phyloP scores from a whole-genome alignment of 2,113 vertebrate genomes.

The Gnathonemus longibarbis region DNA sequence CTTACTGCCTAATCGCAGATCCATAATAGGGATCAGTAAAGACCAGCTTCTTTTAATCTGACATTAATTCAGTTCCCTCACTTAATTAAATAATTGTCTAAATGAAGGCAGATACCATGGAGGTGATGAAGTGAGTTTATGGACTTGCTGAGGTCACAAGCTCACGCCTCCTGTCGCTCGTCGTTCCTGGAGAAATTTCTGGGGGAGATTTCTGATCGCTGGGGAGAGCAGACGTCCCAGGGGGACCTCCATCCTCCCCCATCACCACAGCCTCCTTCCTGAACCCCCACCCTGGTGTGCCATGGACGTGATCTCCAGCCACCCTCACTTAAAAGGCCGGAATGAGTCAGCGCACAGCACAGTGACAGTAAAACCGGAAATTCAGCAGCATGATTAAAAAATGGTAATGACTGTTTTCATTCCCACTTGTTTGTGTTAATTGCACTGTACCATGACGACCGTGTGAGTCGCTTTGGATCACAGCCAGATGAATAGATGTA shows the following conservation, averaged over 20 bases:
- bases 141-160: background rate
- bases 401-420: constrained; percentile 8
- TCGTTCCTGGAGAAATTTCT: background rate
- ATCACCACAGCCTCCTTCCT: background rate
- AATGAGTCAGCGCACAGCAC: background rate
- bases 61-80: background rate
- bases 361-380: background rate
- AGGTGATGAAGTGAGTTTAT: background rate
- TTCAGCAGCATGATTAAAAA: background rate
- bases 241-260: background rate
- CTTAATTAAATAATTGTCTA: background rate
- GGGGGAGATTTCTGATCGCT: background rate
- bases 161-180: background rate
- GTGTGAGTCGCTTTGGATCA: background rate
- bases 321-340: background rate
- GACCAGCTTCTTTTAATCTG: background rate
- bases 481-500: background rate
- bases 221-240: background rate
- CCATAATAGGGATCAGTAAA: background rate
- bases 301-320: background rate
- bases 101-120: background rate
- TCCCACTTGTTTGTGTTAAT: background rate
- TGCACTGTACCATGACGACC: background rate
- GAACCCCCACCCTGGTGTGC: background rate
- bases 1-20: background rate